phyloP scores from a whole-genome alignment of 2,113 vertebrate species.

The Python bivittatus region DNA sequence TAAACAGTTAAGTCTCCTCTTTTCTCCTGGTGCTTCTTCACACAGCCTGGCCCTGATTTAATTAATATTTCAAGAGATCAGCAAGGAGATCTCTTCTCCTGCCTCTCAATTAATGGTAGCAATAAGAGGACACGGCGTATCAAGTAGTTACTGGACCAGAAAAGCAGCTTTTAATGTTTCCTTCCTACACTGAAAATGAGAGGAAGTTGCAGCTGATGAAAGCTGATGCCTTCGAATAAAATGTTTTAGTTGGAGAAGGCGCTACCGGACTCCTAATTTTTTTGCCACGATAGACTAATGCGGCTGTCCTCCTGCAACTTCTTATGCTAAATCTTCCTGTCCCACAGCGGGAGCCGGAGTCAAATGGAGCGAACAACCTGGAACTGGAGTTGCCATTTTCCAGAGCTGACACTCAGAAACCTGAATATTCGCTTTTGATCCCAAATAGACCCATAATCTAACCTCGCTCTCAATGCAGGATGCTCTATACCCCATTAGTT shows the following conservation, averaged over 20 bases:
- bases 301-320: background rate
- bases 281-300: background rate
- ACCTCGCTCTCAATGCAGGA: background rate
- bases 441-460: background rate
- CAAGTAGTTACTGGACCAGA: background rate
- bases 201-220: background rate
- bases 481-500: no score
- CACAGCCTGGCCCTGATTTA: background rate
- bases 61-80: background rate
- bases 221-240: background rate
- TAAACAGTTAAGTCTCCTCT: background rate
- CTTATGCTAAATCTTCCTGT: background rate
- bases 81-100: background rate
- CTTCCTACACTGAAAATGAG: background rate
- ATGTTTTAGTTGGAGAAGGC: background rate
- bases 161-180: background rate
- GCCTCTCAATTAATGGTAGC: background rate
- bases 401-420: background rate
- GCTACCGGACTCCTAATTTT: background rate
- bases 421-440: background rate
- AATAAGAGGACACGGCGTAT: background rate
- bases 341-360: rapidly evolving
- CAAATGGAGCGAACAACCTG: background rate
- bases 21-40: background rate
- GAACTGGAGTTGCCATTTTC: rapidly evolving